These are phyloP conservation scores for Coptodon rendalli DNA, from an alignment of 2,113 vertebrate genomes.

Conservation along the genomic window DNA sequence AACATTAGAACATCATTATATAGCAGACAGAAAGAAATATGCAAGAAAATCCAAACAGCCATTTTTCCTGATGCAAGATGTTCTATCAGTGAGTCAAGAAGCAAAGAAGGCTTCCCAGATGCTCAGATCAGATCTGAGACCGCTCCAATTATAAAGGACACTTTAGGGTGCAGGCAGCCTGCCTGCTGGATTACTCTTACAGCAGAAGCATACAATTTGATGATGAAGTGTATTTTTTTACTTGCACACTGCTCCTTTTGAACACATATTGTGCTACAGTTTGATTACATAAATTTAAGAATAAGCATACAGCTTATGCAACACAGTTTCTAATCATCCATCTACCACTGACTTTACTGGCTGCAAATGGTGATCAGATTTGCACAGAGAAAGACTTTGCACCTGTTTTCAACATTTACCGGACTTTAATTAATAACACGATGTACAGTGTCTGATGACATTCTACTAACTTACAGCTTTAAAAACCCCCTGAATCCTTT, in stretches of 20 bases:
- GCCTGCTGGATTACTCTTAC: not conserved
- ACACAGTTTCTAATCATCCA: not conserved
- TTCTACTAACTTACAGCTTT: not conserved
- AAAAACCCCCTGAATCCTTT: not conserved
- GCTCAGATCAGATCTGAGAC: slow-evolving; percentile 3
- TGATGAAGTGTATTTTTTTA: not conserved
- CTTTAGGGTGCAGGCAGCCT: not conserved
- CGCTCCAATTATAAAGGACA: slow-evolving; percentile 4
- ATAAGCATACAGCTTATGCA: not conserved
- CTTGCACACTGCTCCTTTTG: not conserved
- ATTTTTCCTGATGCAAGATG: not conserved
- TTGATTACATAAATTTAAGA: not conserved
- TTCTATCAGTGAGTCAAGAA: not conserved
- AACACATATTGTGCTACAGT: not conserved
- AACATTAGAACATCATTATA: not conserved
- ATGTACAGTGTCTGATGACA: not conserved
- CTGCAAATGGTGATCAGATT: not conserved
- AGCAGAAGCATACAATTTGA: not conserved
- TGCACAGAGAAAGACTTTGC: not conserved
- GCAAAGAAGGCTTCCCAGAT: not conserved
- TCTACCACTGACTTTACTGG: not conserved
- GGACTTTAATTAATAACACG: not conserved
- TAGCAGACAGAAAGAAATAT: not conserved
- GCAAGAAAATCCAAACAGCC: not conserved
- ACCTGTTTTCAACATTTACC: not conserved